Conservation (phyloP, 2,797 vertebrate genomes). For the Graptemys geographica region DNA sequence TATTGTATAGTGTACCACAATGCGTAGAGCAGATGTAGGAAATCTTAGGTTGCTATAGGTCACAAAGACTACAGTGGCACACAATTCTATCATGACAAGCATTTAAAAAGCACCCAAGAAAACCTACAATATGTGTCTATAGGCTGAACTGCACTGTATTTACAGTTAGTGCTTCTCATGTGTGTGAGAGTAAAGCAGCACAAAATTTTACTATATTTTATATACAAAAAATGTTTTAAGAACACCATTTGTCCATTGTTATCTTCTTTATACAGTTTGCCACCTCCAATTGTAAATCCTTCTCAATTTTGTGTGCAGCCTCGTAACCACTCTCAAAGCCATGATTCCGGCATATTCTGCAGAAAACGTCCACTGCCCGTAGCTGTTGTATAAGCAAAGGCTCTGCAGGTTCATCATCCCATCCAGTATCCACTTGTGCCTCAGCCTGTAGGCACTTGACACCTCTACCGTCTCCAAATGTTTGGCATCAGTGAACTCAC, state of each 20-base stretch:
- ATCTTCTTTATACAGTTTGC: background rate
- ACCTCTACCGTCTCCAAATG: background rate
- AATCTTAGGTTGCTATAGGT: background rate
- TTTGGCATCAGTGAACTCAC: background rate
- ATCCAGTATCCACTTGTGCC: background rate
- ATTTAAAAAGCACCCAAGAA: background rate
- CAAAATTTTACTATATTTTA: background rate
- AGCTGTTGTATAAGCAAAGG: background rate
- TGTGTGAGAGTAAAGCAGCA: background rate
- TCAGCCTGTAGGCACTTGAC: background rate
- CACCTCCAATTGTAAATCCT: background rate
- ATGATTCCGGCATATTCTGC: background rate
- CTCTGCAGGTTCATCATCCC: background rate
- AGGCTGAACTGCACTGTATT: background rate
- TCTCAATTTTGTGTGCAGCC: background rate
- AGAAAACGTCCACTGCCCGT: background rate
- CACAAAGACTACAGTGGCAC: background rate
- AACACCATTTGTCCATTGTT: background rate
- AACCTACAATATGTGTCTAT: background rate
- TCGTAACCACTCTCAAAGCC: background rate
- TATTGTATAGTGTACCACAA: background rate
- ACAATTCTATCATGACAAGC: background rate
- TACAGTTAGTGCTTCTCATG: background rate
- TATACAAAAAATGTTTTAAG: background rate
- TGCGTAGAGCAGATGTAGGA: background rate